Percentiles rank a stretch among this genome's conserved stretches.
These are phyloP conservation scores for Oncorhynchus nerka DNA, from an alignment of 2,113 vertebrate species.

Conservation along the genomic window DNA sequence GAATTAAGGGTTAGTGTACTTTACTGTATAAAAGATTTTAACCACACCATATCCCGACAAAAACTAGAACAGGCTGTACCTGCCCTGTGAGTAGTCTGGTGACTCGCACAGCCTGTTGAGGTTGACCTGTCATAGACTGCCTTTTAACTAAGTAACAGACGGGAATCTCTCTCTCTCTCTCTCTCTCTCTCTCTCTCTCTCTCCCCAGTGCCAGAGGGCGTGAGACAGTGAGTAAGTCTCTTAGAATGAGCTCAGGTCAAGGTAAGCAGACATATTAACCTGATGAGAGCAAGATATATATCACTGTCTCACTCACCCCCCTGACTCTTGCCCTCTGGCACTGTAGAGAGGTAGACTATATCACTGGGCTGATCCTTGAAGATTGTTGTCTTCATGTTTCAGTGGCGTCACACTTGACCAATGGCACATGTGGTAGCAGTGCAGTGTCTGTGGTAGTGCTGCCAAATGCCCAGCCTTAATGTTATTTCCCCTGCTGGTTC, in stretches of 20 bases:
- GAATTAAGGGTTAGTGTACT: too few relatives aligned
- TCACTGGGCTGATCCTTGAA: not conserved
- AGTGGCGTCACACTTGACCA: not conserved
- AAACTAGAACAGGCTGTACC: not conserved
- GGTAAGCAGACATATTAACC: too few relatives aligned
- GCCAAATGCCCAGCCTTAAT: conserved; percentile 19
- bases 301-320: not conserved
- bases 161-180: not conserved
- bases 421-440: not conserved
- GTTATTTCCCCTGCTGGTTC: not conserved
- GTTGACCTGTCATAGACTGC: not conserved
- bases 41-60: not conserved
- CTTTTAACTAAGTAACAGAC: not conserved
- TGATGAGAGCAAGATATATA: too few relatives aligned
- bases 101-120: not conserved
- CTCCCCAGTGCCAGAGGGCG: too few relatives aligned
- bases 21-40: not conserved
- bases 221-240: too few relatives aligned
- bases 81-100: not conserved
- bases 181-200: not conserved
- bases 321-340: not conserved
- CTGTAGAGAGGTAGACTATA: not conserved
- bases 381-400: not conserved
- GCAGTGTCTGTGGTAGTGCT: not conserved
- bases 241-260: too few relatives aligned